A percentile compares a stretch with the other conserved stretches of the same genome.
phyloP scores from a whole-genome alignment of 2,113 vertebrate species.

The Axis porcinus region DNA sequence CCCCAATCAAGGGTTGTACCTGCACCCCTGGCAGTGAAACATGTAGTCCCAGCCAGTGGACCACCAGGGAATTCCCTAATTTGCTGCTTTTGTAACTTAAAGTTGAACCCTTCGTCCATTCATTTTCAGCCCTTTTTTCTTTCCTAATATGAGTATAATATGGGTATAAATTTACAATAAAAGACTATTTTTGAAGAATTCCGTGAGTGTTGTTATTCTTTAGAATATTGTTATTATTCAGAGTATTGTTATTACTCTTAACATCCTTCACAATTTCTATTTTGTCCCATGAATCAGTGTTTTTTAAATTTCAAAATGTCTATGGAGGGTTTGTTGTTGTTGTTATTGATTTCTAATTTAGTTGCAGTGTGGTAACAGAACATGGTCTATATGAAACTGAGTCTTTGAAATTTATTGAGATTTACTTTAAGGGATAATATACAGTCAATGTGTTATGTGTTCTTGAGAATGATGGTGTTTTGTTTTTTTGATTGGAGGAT shows the following conservation, averaged over 20 bases:
- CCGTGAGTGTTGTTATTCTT: neutral
- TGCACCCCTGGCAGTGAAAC: neutral
- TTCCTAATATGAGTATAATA: neutral
- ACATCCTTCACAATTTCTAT: neutral
- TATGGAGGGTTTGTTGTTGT: neutral
- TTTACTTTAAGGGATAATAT: neutral
- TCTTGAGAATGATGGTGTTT: neutral
- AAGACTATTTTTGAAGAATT: neutral
- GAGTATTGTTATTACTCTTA: neutral
- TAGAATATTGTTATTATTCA: neutral
- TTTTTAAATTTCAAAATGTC: neutral
- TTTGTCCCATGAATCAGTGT: neutral
- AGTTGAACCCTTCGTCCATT: neutral
- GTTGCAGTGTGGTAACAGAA: neutral
- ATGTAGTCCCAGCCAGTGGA: neutral
- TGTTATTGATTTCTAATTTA: neutral
- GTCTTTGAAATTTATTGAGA: neutral
- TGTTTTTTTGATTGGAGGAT: neutral
- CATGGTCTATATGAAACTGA: neutral
- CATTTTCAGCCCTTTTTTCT: neutral
- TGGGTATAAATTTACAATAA: neutral
- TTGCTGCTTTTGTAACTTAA: neutral
- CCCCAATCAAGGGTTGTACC: neutral
- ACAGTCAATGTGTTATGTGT: neutral
- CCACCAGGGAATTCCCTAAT: neutral